Evolutionary conservation across 2,113 vertebrate species (phyloP), one percentile per base, ranked within the genome.

Genomic region (Rhabdornis inornatus): DNA sequence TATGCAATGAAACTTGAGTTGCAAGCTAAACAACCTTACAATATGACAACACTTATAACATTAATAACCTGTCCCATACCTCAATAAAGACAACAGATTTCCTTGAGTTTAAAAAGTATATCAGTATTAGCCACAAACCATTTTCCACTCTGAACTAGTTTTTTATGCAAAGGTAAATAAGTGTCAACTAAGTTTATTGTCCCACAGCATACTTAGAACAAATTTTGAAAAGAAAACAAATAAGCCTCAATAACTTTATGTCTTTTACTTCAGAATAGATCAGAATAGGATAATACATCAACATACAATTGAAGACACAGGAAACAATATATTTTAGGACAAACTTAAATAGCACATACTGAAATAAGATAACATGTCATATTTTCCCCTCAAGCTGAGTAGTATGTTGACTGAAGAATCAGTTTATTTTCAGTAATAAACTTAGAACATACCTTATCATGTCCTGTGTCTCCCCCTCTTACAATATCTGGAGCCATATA

Each of bases 401-500:
- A 91, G 33, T 25, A 78, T 6, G 3, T 18, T 72, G 25, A 42
- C 66, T 45, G 28, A 82, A 70, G 30, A 88, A 69, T 22, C 23
- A 11, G 35, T 56, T 78, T 60, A 3, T 44, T 91, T 74, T 53
- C 13, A 60, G 23, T 55, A 75, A 83, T 47, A 31, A 76, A 86
- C 42, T 25, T 40, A 44, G 44, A 92, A 87, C 85, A 75, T 97
- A 99, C 99, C 99, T 99, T 99, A 97, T 99, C 99, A 68, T 99
- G 99, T 88, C 99, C 99, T 5, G 98, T 96, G 88, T 99, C 99
- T 94, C 99, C 99, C 44, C 99, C 99, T 97, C 98, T 98, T 82
- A 99, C 98, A 83, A 99, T 99, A 98, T 99, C 99, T 69, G 99
- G 99, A 85, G 99, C 99, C 99, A 99, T 99, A 88, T 99, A 99